Percentiles rank a stretch among this genome's conserved stretches.
phyloP scores from a whole-genome alignment of 2,113 vertebrate genomes.

The Azemiops feae region DNA sequence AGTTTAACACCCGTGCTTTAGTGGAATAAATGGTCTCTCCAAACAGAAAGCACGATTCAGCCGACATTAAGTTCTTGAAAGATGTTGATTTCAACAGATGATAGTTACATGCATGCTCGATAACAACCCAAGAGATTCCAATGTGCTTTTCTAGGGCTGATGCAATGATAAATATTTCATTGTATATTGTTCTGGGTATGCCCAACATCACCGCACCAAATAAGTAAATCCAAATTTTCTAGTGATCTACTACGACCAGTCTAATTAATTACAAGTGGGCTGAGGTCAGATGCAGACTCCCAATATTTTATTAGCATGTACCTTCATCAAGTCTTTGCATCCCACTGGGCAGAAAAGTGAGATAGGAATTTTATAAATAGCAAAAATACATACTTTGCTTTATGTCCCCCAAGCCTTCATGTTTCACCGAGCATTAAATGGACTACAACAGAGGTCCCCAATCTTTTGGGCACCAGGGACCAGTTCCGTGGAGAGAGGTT shows the following conservation, averaged over 20 bases:
- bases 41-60: background rate
- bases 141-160: background rate
- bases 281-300: background rate
- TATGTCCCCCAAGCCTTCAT: conserved; percentile 36
- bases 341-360: background rate
- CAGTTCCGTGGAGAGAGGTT: too few relatives aligned
- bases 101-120: background rate
- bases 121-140: background rate
- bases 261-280: background rate
- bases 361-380: background rate
- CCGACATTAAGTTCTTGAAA: background rate
- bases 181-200: background rate
- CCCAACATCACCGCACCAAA: background rate
- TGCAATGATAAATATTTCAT: background rate
- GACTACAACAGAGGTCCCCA: background rate
- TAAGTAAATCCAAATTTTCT: background rate
- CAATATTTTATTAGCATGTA: conserved; percentile 11
- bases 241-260: background rate
- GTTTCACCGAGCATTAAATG: background rate
- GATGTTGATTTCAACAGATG: background rate
- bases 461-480: too few relatives aligned
- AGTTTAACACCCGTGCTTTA: background rate
- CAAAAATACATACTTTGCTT: conserved; percentile 22
- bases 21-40: background rate
- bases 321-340: conserved; percentile 33